Evolutionary conservation across 2,113 vertebrate genomes (phyloP).

Genomic region (Hystrix cristata): DNA sequence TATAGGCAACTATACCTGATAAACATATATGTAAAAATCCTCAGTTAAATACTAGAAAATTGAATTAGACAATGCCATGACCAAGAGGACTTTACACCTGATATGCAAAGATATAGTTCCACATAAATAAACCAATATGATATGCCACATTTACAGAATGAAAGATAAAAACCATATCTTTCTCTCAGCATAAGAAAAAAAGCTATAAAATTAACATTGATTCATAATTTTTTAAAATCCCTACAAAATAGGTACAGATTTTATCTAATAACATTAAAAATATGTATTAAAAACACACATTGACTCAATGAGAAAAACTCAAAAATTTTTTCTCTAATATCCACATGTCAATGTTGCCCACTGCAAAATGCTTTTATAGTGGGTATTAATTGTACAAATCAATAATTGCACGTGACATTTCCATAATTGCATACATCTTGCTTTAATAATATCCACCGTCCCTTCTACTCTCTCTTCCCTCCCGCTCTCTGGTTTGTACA

Average conservation of each 20-base stretch:
- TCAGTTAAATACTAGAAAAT: background rate
- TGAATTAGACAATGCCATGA: background rate
- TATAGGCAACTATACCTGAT: background rate
- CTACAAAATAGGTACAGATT: background rate
- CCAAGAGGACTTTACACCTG: background rate
- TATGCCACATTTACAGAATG: background rate
- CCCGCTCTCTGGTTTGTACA: too few relatives aligned
- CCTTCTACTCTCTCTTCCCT: too few relatives aligned
- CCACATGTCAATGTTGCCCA: background rate
- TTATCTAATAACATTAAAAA: background rate
- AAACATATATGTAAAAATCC: background rate
- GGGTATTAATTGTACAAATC: too few relatives aligned
- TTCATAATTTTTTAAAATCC: background rate
- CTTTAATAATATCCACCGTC: too few relatives aligned
- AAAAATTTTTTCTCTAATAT: background rate
- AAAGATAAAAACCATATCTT: background rate
- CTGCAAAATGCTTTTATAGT: background rate
- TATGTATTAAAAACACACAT: background rate
- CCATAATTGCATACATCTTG: too few relatives aligned
- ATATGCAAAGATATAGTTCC: background rate
- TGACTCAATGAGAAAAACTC: accelerated
- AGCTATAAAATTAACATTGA: background rate
- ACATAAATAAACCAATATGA: background rate
- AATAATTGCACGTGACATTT: too few relatives aligned
- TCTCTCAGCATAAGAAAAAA: background rate